These are phyloP conservation scores for Notolabrus celidotus DNA, from an alignment of 2,797 vertebrate species.

Conservation along the genomic window DNA sequence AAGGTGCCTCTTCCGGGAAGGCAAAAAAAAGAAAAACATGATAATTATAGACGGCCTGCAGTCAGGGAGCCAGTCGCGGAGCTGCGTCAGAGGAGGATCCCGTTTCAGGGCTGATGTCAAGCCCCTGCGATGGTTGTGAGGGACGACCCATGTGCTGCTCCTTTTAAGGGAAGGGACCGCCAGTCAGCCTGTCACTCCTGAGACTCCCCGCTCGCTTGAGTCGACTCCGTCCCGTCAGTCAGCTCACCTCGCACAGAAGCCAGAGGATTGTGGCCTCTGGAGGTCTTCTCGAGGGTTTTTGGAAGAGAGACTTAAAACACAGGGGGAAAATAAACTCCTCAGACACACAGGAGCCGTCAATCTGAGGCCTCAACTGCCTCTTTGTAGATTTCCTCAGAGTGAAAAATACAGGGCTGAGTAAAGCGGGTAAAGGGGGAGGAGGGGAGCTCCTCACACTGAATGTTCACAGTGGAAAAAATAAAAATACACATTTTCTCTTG, in stretches of 20 bases:
- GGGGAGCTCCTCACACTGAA: conserved; percentile 18
- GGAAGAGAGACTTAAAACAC: conserved; percentile 33
- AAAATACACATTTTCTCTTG: conserved; percentile 40
- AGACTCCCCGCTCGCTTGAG: conserved; percentile 5
- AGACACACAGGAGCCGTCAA: conserved; percentile 15
- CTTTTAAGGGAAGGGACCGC: conserved; percentile 82
- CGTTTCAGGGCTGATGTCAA: conserved; percentile 72
- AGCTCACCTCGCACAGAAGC: conserved; percentile 17
- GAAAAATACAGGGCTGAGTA: conserved; percentile 26
- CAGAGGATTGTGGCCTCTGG: conserved; percentile 28
- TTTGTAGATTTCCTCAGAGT: conserved; percentile 11
- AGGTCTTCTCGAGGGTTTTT: conserved; percentile 40
- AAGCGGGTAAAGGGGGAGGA: conserved; percentile 6
- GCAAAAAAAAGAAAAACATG: conserved; percentile 24
- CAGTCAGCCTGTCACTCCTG: conserved; percentile 19
- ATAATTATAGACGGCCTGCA: conserved; percentile 80
- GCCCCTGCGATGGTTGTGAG: conserved; percentile 66
- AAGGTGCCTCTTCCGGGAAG: conserved; percentile 29
- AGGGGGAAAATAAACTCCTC: conserved; percentile 11
- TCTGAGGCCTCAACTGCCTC: conserved; percentile 12
- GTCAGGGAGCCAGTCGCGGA: conserved; percentile 39
- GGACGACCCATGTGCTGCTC: conserved; percentile 73
- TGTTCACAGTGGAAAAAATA: conserved; percentile 69
- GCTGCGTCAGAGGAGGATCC: conserved; percentile 71
- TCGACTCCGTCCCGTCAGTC: conserved; percentile 10